Evolutionary conservation across 2,888 invertebrate species (phyloP).

Genomic region (Pyrocoelia pectoralis): DNA sequence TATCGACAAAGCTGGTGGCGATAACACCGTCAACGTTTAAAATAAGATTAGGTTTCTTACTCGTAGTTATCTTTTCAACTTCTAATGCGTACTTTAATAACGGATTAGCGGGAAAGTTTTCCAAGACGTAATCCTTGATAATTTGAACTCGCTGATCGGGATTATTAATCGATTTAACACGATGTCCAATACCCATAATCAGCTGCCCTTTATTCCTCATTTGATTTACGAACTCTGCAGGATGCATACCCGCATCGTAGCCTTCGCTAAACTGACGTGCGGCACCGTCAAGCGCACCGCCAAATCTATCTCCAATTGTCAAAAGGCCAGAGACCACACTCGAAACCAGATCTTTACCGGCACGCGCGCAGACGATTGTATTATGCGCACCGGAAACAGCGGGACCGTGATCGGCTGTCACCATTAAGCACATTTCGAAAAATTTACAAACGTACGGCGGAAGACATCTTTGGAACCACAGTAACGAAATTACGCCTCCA

Average conservation of each 20-base stretch:
- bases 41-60: constrained; percentile 99
- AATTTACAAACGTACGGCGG: constrained; percentile 96
- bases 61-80: constrained; percentile 98
- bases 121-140: constrained; percentile 93
- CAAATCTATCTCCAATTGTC: constrained; percentile 98
- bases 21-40: constrained; percentile 99
- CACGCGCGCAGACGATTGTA: constrained; percentile 96
- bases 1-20: constrained; percentile 96
- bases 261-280: constrained; percentile 97
- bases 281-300: constrained; percentile 98
- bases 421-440: constrained; percentile 98
- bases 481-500: constrained; percentile 94
- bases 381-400: constrained; percentile 99
- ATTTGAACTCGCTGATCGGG: constrained; percentile 98
- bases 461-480: constrained; percentile 98
- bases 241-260: constrained; percentile 91
- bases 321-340: constrained; percentile 92
- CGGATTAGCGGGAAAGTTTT: constrained; percentile 93
- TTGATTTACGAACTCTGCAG: constrained; percentile 98
- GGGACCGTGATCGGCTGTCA: constrained; percentile 98
- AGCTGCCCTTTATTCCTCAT: constrained; percentile 97
- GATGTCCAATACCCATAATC: constrained; percentile 99
- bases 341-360: constrained; percentile 97
- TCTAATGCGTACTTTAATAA: constrained; percentile 95
- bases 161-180: constrained; percentile 93